phyloP scores from a whole-genome alignment of 2,888 invertebrate genomes.

The Drosophila neoperkinsi region DNA sequence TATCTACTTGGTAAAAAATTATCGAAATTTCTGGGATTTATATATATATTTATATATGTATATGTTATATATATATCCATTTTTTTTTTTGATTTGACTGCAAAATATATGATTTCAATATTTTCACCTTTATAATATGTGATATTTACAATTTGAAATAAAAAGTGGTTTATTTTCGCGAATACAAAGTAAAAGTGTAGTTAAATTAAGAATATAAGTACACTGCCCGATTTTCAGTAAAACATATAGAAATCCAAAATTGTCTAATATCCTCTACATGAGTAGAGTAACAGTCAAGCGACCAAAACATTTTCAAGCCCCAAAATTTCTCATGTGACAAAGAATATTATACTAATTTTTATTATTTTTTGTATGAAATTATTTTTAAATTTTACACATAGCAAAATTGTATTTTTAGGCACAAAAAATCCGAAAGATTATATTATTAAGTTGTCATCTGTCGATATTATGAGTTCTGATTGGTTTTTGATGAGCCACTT shows the following conservation, averaged over 20 bases:
- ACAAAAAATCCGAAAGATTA: too few relatives aligned
- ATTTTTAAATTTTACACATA: too few relatives aligned
- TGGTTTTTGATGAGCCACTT: too few relatives aligned
- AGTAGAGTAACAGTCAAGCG: background rate
- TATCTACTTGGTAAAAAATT: background rate
- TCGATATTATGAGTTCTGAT: too few relatives aligned
- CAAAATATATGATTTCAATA: background rate
- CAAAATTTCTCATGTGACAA: too few relatives aligned
- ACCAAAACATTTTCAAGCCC: too few relatives aligned
- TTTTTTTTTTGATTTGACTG: background rate
- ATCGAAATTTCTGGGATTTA: background rate
- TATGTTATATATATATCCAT: too few relatives aligned
- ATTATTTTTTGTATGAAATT: too few relatives aligned
- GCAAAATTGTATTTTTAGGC: too few relatives aligned
- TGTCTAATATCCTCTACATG: background rate
- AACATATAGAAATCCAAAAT: background rate
- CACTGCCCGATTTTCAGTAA: background rate
- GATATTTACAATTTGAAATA: background rate
- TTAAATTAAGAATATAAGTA: background rate
- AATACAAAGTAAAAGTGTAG: background rate
- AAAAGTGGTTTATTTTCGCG: background rate
- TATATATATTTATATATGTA: background rate
- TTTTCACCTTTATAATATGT: too few relatives aligned
- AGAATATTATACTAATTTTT: too few relatives aligned
- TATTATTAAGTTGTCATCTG: too few relatives aligned